Base-by-base conservation (phyloP, 2,113 vertebrate genomes). In the Syngnathus typhle region DNA sequence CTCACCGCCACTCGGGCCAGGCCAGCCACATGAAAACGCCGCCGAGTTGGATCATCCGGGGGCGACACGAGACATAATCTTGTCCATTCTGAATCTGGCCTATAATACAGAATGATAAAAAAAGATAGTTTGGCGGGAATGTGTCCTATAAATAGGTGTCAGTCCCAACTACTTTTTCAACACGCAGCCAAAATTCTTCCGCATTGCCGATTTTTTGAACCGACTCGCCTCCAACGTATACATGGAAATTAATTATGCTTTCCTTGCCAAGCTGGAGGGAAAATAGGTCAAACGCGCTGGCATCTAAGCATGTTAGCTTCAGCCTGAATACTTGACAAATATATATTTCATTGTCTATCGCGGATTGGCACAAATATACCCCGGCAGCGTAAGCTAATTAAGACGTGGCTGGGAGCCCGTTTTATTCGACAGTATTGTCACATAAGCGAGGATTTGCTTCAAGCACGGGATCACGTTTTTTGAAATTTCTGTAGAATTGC, bases 31-130 rank as follows among this genome's bases (percentile, higher is more conserved):
- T 78, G 71, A 82, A 85, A 87, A 84, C 80, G 75, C 72, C 76
- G 83, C 77, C 80, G 83, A 87, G 77, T 83, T 87, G 87, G 77
- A 85, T 87, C 66, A 2, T 32, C 76, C 41, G 67, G 47, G 73
- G 41, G 80, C 80, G 21, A 78, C 55, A 79, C 68, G 68, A 81
- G 61, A 81, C 75, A 71, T 78, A 78, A 74, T 76, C 75, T 76
- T 74, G 71, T 73, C 67, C 68, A 49, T 80, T 70, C 72, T 47
- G 44, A 1, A 49, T 49, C 70, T 71, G 51, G 73, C 60, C 27
- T 32, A 32, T 32, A 32, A 32, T 32, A 32, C 27, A 32, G 27
- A 3, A 32, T 32, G 27, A 32, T 32, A 32, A 32, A 32, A 27
- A 27, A 27, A 32, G 3, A 32, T 37, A 13, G 36, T 62, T 21